Base-by-base conservation (phyloP, 1,140 invertebrate genomes). In the Cydia strobilella region DNA sequence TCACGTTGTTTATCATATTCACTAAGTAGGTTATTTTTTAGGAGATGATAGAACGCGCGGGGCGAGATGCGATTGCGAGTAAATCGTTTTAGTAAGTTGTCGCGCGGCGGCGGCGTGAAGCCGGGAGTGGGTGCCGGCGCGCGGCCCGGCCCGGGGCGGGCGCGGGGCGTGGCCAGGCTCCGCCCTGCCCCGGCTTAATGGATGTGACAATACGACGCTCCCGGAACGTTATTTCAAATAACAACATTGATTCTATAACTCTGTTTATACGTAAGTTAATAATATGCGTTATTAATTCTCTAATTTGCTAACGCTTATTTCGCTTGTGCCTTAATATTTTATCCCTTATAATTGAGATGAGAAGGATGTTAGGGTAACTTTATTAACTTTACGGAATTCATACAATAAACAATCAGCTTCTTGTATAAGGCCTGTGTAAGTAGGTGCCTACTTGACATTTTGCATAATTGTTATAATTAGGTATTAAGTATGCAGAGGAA, bases 171-270 rank as follows among this genome's bases (percentile, higher is more conserved):
- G 83, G 84, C 82, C 82, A 76, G 77, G 82, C 87, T 62, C 88
- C 88, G 86, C 88, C 87, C 79, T 77, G 73, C 79, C 78, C 65
- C 81, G 79, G 82, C 85, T 90, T 91, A 91, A 90, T 91, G 89
- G 88, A 90, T 87, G 86, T 91, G 88, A 91, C 88, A 90, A 92
- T 87, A 89, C 84, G 87, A 87, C 88, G 86, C 83, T 87, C 85
- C 87, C 83, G 80, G 87, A 88, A 69, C 65, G 65, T 69, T 84
- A 85, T 81, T 86, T 84, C 83, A 86, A 84, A 86, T 86, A 88
- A 86, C 84, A 86, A 74, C 73, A 35, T 62, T 82, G 89, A 92
- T 89, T 89, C 89, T 88, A 79, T 88, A 86, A 85, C 84, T 86
- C 87, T 84, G 83, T 84, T 84, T 84, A 79, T 86, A 69, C 65